Evolutionary conservation across 1,140 invertebrate species (phyloP), one percentile per base, ranked within the genome.

Genomic region (Pomacea maculata): DNA sequence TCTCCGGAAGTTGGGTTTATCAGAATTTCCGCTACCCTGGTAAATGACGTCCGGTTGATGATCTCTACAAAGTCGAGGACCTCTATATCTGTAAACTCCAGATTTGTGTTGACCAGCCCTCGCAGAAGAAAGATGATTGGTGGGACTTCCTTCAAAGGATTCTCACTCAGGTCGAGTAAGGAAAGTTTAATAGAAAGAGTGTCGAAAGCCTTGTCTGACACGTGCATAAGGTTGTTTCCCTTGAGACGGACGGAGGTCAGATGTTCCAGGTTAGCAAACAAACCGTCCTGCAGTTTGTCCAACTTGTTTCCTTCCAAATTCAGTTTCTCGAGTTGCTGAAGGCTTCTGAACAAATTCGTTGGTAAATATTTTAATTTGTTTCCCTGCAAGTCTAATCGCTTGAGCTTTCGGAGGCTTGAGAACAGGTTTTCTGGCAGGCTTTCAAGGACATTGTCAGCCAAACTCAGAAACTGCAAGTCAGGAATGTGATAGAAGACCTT

Each of bases 121-220:
- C 83, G 68, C 5, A 87, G 63, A 63, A 84, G 83, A 45, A 87
- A 83, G 10, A 86, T 61, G n/a, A 82, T 76, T 7, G 80, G 79
- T 61, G 86, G 86, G 25, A 86, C 68, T 15, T 54, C 54, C 64
- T n/a, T 29, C 11, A 87, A 52, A 19, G 83, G 85, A 68, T 87
- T 87, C 63, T 80, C 45, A 1, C 84, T 68, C 9, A 87, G 52
- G 65, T 80, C 45, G 7, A 87, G 19, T 5, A 64, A 29, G 67
- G 80, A 77, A 1, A 86, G 71, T 64, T 78, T 65, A 6, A 83
- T 67, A 0, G 81, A 80, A 19, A 67, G 29, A 6, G 81, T 34
- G 17, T 81, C 82, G 61, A 87, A 84, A 17, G 82, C 67, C 6
- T 77, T 52, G 8, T 78, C 54, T n/a, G 74, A 75, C 3, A 87